Percentiles rank a stretch among this genome's conserved stretches.
Conservation (phyloP, 2,113 vertebrate species). For the Chaetodon trifascialis region DNA sequence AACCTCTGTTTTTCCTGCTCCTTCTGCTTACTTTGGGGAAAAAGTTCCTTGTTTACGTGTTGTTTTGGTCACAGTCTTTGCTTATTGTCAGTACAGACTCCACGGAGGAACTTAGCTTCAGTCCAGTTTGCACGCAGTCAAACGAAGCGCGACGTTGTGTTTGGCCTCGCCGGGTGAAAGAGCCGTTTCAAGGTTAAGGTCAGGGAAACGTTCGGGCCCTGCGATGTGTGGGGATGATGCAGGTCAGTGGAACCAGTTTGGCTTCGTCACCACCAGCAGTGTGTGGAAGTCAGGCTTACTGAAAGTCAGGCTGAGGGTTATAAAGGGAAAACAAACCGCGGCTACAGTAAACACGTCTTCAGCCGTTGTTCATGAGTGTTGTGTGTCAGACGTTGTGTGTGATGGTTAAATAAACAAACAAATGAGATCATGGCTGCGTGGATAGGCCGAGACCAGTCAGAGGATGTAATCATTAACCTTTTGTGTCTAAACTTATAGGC, state of each 20-base stretch:
- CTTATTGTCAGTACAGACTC: no score
- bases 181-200: neutral
- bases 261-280: neutral
- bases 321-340: conserved; percentile 10
- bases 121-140: neutral
- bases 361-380: neutral
- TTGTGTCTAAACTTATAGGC: neutral
- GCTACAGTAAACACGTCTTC: conserved; percentile 20
- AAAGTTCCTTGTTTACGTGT: no score
- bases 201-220: neutral
- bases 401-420: neutral
- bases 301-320: neutral
- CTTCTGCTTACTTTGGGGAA: no score
- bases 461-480: neutral
- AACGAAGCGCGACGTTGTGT: neutral
- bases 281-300: neutral
- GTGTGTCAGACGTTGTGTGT: neutral
- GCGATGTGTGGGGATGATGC: neutral
- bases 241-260: neutral
- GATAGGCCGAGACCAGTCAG: no score
- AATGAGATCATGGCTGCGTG: neutral
- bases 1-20: no score
- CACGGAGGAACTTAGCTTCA: neutral
- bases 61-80: no score
- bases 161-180: neutral